A percentile compares a stretch with the other conserved stretches of the same genome.
Evolutionary conservation across 2,113 vertebrate genomes (phyloP).

Genomic region (Eolophus roseicapilla): DNA sequence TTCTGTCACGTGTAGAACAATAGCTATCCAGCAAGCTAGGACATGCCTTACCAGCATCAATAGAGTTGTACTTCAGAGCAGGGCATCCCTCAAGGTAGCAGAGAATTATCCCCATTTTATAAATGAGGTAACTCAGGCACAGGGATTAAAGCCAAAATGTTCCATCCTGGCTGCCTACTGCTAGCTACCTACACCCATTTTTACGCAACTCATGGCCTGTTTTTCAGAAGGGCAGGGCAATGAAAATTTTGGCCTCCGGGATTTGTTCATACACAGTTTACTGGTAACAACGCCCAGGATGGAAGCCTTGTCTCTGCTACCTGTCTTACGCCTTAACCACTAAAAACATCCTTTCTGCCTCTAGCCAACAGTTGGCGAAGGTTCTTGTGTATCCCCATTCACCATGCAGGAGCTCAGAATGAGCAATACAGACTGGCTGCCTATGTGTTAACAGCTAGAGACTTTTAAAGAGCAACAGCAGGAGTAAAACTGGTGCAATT

Average conservation of each 20-base stretch:
- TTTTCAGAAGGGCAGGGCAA: conserved; percentile 63
- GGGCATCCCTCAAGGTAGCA: conserved; percentile 63
- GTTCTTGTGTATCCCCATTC: background rate
- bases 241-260: conserved; percentile 62
- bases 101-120: conserved; percentile 52
- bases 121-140: conserved; percentile 35
- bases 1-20: conserved; percentile 35
- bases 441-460: background rate
- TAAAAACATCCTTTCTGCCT: conserved; percentile 33
- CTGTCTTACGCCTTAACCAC: conserved; percentile 15
- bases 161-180: conserved; percentile 43
- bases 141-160: conserved; percentile 51
- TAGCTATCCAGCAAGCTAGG: conserved; percentile 28
- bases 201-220: conserved; percentile 54
- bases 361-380: background rate
- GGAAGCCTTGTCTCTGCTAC: conserved; percentile 34
- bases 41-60: conserved; percentile 46
- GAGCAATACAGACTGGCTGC: background rate
- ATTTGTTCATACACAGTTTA: conserved; percentile 48
- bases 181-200: conserved; percentile 44
- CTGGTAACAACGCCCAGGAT: conserved; percentile 15
- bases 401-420: background rate
- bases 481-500: background rate
- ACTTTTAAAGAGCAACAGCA: background rate
- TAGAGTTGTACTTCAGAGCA: conserved; percentile 24